phyloP scores from a whole-genome alignment of 2,113 vertebrate genomes.

The Macrotis lagotis region DNA sequence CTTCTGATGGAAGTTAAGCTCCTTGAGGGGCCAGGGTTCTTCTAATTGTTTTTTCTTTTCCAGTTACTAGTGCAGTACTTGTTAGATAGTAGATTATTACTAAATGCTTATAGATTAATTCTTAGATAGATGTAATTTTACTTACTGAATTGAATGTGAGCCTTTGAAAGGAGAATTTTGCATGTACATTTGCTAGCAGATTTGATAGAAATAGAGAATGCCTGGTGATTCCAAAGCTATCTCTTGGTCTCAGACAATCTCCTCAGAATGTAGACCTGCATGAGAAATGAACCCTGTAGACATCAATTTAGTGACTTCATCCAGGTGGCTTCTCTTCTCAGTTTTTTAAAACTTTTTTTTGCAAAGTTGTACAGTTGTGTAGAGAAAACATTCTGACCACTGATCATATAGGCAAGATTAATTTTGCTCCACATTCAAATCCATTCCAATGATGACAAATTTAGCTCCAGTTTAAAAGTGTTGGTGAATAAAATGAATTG shows the following conservation, averaged over 20 bases:
- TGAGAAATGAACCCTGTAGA: background rate
- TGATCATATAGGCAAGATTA: constrained; percentile 33
- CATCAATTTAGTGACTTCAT: background rate
- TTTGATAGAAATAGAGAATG: background rate
- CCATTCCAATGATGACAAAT: constrained; percentile 58
- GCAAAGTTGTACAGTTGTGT: background rate
- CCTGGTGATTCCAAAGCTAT: background rate
- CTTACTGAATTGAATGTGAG: background rate
- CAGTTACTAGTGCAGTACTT: background rate
- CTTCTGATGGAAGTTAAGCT: background rate
- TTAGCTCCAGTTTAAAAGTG: constrained; percentile 69
- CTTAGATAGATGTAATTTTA: background rate
- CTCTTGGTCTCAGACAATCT: background rate
- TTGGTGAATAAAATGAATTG: constrained; percentile 78
- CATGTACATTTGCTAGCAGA: background rate
- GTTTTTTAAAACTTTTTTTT: background rate
- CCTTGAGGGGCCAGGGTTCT: background rate
- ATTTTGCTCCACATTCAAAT: constrained; percentile 63
- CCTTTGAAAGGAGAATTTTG: background rate
- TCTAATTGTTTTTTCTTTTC: background rate
- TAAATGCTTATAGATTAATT: background rate
- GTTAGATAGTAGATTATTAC: background rate
- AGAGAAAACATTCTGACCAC: constrained; percentile 26
- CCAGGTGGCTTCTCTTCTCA: background rate
- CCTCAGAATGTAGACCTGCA: background rate